Evolutionary conservation across 2,113 vertebrate species (phyloP).

Genomic region (Callipepla squamata): DNA sequence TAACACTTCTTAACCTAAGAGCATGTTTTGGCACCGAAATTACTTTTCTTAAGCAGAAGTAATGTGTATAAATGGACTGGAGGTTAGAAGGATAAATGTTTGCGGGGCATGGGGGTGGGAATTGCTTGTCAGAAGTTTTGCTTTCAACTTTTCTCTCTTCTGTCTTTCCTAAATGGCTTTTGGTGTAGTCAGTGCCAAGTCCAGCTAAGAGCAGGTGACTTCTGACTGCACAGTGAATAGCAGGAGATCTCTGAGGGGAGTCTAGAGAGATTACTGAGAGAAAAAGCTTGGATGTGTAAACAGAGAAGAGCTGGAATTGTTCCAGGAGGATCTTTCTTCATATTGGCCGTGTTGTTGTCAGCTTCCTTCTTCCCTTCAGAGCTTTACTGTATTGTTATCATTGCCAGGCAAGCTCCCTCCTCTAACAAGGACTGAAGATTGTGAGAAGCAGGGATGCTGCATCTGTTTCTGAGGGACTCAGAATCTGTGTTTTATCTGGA

Average conservation of each 20-base stretch:
- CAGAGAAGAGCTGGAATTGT: neutral
- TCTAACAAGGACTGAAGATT: neutral
- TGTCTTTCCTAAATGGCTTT: slow-evolving; percentile 5
- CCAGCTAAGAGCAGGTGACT: slow-evolving; percentile 34
- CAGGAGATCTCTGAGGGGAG: neutral
- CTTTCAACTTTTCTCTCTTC: slow-evolving; percentile 29
- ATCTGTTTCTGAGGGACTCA: neutral
- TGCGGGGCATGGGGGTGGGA: neutral
- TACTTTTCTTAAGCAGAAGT: slow-evolving; percentile 23
- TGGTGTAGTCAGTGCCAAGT: neutral
- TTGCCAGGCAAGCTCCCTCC: neutral
- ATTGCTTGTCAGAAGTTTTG: slow-evolving; percentile 9
- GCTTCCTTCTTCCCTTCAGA: neutral
- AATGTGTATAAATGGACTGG: neutral
- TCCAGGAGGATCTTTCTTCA: slow-evolving; percentile 40
- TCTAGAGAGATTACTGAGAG: neutral
- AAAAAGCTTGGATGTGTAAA: slow-evolving; percentile 2
- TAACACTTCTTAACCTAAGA: slow-evolving; percentile 23
- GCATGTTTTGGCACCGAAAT: slow-evolving; percentile 32
- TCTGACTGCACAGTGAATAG: slow-evolving; percentile 6
- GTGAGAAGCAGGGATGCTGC: neutral
- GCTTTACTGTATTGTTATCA: slow-evolving; percentile 12
- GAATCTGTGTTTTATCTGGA: neutral
- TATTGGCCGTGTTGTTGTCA: neutral
- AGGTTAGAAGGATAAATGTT: slow-evolving; percentile 35